phyloP scores from a whole-genome alignment of 2,888 invertebrate genomes.

The Petrolisthes manimaculis region DNA sequence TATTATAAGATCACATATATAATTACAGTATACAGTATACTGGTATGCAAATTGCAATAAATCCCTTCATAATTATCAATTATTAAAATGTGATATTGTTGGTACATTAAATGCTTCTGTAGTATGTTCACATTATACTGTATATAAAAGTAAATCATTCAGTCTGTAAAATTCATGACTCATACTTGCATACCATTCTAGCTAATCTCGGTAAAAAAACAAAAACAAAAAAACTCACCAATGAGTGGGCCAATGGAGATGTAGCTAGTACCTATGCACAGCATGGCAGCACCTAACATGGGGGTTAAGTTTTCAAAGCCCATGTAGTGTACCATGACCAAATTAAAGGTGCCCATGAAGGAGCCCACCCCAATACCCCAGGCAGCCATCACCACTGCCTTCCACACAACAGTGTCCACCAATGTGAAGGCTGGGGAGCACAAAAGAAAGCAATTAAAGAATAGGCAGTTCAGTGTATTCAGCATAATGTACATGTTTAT shows the following conservation, averaged over 20 bases:
- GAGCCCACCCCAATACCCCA: conserved; percentile 41
- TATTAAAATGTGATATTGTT: too few species aligned
- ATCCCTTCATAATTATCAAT: too few species aligned
- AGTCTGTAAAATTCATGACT: not conserved
- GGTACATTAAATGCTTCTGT: too few species aligned
- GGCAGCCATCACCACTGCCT: conserved; percentile 22
- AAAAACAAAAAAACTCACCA: not conserved
- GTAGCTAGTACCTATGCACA: conserved; percentile 26
- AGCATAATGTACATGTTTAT: too few species aligned
- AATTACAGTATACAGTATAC: too few species aligned
- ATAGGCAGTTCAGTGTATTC: too few species aligned
- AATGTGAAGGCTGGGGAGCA: conserved; percentile 14
- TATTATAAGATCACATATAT: too few species aligned
- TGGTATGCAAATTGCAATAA: too few species aligned
- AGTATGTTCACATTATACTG: not conserved
- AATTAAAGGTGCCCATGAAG: conserved; percentile 40
- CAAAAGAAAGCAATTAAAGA: not conserved
- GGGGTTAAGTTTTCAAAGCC: conserved; percentile 35
- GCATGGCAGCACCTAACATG: conserved; percentile 40
- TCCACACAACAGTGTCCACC: not conserved
- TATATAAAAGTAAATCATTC: not conserved
- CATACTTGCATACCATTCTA: not conserved
- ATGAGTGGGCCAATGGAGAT: conserved; percentile 29
- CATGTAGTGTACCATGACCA: conserved; percentile 49
- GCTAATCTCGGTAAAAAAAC: not conserved